phyloP scores from a whole-genome alignment of 2,797 vertebrate species.

The Takifugu ocellatus region DNA sequence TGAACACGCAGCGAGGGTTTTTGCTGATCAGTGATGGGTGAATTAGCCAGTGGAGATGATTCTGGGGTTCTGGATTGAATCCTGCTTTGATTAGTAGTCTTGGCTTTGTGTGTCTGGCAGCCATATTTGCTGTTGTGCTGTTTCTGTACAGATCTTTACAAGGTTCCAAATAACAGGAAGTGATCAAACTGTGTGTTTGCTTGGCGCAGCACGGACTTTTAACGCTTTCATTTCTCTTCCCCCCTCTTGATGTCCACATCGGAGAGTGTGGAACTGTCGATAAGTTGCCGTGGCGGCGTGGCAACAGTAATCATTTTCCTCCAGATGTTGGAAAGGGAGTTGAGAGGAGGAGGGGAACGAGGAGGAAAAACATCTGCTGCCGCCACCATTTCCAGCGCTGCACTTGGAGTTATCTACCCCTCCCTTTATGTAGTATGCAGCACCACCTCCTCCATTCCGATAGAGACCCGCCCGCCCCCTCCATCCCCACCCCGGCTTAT shows the following conservation, averaged over 20 bases:
- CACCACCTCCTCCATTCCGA: slow-evolving; percentile 30
- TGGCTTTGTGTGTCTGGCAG: slow-evolving; percentile 16
- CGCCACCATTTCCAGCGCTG: slow-evolving; percentile 50
- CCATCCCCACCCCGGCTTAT: too few species aligned
- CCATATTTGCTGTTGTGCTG: slow-evolving; percentile 18
- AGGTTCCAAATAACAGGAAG: slow-evolving; percentile 30
- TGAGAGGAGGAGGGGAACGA: slow-evolving; percentile 25
- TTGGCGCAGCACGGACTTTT: not conserved
- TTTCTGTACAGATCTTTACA: slow-evolving; percentile 24
- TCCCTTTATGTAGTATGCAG: slow-evolving; percentile 17
- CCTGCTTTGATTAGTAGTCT: slow-evolving; percentile 20
- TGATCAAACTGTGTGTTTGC: slow-evolving; percentile 30
- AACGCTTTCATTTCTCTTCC: not conserved
- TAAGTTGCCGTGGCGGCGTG: slow-evolving; percentile 66
- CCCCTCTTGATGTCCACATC: not conserved
- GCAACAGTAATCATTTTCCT: slow-evolving; percentile 68
- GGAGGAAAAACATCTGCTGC: slow-evolving; percentile 53
- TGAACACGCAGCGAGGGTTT: slow-evolving; percentile 42
- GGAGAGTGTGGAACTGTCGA: slow-evolving; percentile 67
- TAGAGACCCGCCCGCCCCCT: slow-evolving; percentile 10
- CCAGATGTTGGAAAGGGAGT: slow-evolving; percentile 71
- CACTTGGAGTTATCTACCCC: slow-evolving; percentile 60
- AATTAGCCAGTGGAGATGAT: slow-evolving; percentile 5
- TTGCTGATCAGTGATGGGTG: not conserved
- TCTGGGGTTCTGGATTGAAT: not conserved